These are phyloP conservation scores for Gallinago nigripennis DNA, from an alignment of 2,797 vertebrate species.

Conservation along the genomic window DNA sequence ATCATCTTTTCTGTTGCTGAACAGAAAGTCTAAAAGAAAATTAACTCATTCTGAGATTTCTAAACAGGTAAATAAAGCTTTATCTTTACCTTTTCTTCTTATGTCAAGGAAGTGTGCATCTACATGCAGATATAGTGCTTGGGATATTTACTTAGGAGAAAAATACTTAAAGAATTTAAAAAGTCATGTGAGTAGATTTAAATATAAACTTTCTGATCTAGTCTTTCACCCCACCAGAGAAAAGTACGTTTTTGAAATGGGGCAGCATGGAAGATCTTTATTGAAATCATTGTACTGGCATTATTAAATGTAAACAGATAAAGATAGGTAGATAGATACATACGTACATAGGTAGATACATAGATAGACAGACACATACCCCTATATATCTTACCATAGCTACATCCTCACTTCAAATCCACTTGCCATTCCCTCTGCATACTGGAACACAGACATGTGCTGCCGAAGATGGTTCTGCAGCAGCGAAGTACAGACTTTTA, in stretches of 20 bases:
- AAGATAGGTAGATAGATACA: not conserved
- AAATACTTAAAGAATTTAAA: not conserved
- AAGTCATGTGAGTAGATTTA: not conserved
- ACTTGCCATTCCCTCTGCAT: not conserved
- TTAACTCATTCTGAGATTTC: not conserved
- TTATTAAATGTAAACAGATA: not conserved
- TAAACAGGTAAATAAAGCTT: not conserved
- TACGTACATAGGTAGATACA: not conserved
- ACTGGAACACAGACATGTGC: not conserved
- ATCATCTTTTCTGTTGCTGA: not conserved
- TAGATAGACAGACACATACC: not conserved
- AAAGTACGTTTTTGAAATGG: not conserved
- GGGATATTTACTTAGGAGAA: not conserved
- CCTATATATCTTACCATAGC: not conserved
- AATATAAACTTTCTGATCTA: not conserved
- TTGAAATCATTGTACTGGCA: not conserved
- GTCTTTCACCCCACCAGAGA: not conserved
- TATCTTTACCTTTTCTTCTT: not conserved
- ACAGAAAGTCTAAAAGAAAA: not conserved
- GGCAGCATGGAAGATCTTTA: not conserved
- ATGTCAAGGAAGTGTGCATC: not conserved
- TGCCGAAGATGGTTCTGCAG: not conserved
- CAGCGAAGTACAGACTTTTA: not conserved
- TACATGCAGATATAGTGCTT: not conserved
- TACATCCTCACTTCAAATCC: not conserved